Evolutionary conservation across 1,140 invertebrate species (phyloP).

Genomic region (Dreissena rostriformis): DNA sequence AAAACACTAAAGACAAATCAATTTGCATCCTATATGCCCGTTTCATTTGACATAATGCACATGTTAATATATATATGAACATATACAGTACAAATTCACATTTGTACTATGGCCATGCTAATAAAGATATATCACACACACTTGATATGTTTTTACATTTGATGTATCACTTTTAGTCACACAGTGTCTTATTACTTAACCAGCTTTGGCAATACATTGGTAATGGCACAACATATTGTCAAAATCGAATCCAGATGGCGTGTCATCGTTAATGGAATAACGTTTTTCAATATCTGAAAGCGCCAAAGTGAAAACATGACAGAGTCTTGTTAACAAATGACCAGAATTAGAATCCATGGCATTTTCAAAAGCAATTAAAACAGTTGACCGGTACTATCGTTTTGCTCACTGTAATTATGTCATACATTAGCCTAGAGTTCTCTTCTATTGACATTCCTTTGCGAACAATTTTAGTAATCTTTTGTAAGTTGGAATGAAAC

Average conservation of each 20-base stretch:
- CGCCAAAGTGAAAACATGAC: not conserved
- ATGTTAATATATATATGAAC: not conserved
- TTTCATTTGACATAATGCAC: not conserved
- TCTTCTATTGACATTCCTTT: too few species aligned
- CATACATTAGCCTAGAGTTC: too few species aligned
- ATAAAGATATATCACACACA: not conserved
- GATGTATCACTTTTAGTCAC: too few species aligned
- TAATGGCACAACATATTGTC: slow-evolving; percentile 38
- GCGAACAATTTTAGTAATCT: too few species aligned
- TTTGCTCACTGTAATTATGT: too few species aligned
- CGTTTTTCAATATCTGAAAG: slow-evolving; percentile 39
- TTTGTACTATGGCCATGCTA: not conserved
- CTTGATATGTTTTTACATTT: too few species aligned
- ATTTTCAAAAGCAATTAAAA: too few species aligned
- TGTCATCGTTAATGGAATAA: not conserved
- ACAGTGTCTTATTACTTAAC: slow-evolving; percentile 3
- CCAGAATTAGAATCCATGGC: too few species aligned
- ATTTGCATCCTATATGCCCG: not conserved
- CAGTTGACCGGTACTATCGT: too few species aligned
- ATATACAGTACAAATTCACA: not conserved
- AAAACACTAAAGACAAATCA: not conserved
- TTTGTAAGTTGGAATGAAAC: too few species aligned
- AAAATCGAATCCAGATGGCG: slow-evolving; percentile 32
- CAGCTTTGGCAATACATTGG: slow-evolving; percentile 27
- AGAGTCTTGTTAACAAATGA: too few species aligned